Evolutionary conservation across 2,888 invertebrate genomes (phyloP), one percentile per base, ranked within the genome.

Genomic region (Theretra japonica): DNA sequence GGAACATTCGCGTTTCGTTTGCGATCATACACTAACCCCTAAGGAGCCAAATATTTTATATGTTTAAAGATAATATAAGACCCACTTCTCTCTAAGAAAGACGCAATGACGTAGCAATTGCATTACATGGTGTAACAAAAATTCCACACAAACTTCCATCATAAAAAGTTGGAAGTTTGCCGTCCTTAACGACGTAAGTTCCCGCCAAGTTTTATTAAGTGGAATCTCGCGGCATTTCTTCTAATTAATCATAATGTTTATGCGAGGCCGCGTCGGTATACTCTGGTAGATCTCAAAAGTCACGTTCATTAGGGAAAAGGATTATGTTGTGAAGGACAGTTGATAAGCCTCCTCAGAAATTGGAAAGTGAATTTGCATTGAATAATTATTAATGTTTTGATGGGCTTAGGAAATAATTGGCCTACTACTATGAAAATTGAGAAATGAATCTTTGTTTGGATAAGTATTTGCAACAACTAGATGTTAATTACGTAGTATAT

Each of bases 161-260:
- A 65, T 65, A 65, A 65, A 60, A 65, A 65, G 41, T 48, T 65
- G n/a, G 48, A 48, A 65, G 65, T 23, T 15, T 5, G 41, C 41
- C 48, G 41, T 17, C 48, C 70, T 69, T 74, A 72, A 74, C 60
- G 75, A 74, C 73, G 58, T 28, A 75, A 73, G 41, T 74, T 78
- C 69, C 57, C 7, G 23, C 28, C 28, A 70, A 74, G 75, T 77
- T 78, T 75, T 79, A 75, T 79, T 74, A 76, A 77, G 79, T 76
- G 76, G 74, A 74, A 77, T 75, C 72, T 72, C 74, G 76, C 74
- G 71, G 71, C 74, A 72, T 75, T 77, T 74, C 70, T 72, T 69
- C 65, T 77, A 76, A 76, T 78, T 79, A 75, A 79, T 76, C 73
- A 76, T 68, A 70, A 76, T 68, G 60, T 76, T 80, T 75, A 77